These are phyloP conservation scores for Eretmocerus hayati DNA, from an alignment of 2,888 invertebrate genomes.

Conservation along the genomic window DNA sequence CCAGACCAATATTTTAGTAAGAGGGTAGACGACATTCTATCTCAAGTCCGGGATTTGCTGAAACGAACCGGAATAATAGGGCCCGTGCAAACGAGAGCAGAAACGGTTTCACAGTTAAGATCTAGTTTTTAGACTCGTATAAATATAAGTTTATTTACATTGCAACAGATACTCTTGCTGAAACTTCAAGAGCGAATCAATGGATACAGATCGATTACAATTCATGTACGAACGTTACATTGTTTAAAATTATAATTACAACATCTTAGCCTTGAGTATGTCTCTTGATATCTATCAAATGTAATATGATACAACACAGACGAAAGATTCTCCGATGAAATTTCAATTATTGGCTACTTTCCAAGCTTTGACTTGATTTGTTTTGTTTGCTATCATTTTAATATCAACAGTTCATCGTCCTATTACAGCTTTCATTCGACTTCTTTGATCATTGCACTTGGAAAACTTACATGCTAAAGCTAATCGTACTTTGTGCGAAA, in stretches of 20 bases:
- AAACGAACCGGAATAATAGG: too few relatives aligned
- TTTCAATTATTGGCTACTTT: constrained; percentile 10
- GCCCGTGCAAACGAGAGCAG: too few relatives aligned
- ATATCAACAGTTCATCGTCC: constrained; percentile 19
- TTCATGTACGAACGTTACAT: constrained; percentile 37
- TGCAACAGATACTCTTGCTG: constrained; percentile 43
- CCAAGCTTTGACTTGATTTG: background rate
- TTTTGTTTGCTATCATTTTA: constrained; percentile 5
- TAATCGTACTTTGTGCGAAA: constrained; percentile 22
- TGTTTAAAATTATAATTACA: constrained; percentile 40
- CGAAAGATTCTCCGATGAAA: constrained; percentile 12
- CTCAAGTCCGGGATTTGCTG: too few relatives aligned
- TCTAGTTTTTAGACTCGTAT: constrained; percentile 34
- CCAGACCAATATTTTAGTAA: too few relatives aligned
- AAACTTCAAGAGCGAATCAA: constrained; percentile 38
- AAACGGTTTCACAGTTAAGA: too few relatives aligned
- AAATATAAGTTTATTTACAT: constrained; percentile 48
- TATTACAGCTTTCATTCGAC: constrained; percentile 17
- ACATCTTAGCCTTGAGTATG: constrained; percentile 34
- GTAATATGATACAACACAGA: constrained; percentile 26
- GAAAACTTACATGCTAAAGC: constrained; percentile 23
- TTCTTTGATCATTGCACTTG: constrained; percentile 25
- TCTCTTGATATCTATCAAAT: constrained; percentile 26
- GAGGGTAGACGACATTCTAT: too few relatives aligned
- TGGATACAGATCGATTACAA: constrained; percentile 34